Evolutionary conservation across 2,888 invertebrate species (phyloP).

Genomic region (Branchipolynoe longqiensis): DNA sequence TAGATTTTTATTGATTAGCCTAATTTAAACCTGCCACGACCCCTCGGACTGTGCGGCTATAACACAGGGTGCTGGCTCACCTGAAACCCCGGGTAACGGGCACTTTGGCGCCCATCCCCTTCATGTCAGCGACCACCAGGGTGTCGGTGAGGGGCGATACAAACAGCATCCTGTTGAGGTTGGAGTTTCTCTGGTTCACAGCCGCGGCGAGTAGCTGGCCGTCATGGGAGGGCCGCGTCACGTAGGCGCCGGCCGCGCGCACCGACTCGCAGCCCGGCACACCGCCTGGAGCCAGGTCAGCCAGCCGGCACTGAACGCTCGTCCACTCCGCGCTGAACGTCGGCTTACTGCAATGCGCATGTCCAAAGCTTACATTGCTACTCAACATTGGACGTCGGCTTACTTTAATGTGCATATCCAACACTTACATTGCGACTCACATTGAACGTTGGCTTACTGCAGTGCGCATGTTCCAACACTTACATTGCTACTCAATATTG

Average conservation of each 20-base stretch:
- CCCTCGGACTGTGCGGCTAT: too few species aligned
- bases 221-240: constrained; percentile 73
- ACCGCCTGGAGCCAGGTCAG: constrained; percentile 25
- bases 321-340: constrained; percentile 66
- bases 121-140: constrained; percentile 74
- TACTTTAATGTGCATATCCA: too few species aligned
- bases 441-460: too few species aligned
- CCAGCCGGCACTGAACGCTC: constrained; percentile 56
- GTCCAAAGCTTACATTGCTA: too few species aligned
- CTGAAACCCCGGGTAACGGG: constrained; percentile 51
- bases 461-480: too few species aligned
- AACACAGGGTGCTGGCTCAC: too few species aligned
- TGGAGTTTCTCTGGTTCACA: constrained; percentile 76
- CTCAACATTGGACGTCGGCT: too few species aligned
- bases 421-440: too few species aligned
- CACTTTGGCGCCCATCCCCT: constrained; percentile 67
- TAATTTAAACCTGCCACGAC: too few species aligned
- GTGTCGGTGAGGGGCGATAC: constrained; percentile 77
- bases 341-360: constrained; percentile 60
- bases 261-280: constrained; percentile 72
- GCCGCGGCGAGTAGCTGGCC: constrained; percentile 79
- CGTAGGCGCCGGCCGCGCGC: constrained; percentile 72
- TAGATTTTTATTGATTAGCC: too few species aligned
- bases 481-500: too few species aligned
- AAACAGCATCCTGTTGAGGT: constrained; percentile 75